phyloP scores from a whole-genome alignment of 2,113 vertebrate species.

The Monarcha castaneiventris region DNA sequence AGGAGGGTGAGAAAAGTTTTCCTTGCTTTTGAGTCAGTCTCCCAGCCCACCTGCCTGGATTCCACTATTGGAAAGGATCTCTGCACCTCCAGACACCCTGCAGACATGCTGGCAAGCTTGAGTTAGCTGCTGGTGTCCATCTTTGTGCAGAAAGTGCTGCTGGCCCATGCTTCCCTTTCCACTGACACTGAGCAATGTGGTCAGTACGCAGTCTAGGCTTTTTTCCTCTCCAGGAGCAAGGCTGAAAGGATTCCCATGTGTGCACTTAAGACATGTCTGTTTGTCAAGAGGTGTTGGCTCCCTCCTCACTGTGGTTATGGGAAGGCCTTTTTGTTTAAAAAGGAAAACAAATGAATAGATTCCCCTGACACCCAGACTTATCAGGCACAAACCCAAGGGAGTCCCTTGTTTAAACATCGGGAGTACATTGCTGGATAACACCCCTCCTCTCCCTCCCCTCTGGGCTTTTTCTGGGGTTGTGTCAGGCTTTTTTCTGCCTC shows the following conservation, averaged over 20 bases:
- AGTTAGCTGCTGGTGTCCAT: not conserved
- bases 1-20: not conserved
- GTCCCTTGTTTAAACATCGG: constrained; percentile 42
- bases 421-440: constrained; percentile 10
- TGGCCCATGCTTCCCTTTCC: not conserved
- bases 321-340: constrained; percentile 53
- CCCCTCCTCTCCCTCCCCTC: not conserved
- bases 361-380: constrained; percentile 47
- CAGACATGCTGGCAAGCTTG: not conserved
- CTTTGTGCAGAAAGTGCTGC: not conserved
- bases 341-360: constrained; percentile 50
- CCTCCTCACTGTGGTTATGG: constrained; percentile 32
- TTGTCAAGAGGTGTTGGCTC: constrained; percentile 23
- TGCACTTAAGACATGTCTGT: constrained; percentile 5
- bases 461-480: not conserved
- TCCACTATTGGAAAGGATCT: not conserved
- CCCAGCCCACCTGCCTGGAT: not conserved
- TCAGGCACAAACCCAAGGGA: constrained; percentile 23
- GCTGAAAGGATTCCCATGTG: not conserved
- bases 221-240: not conserved
- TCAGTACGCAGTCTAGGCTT: not conserved
- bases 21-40: not conserved
- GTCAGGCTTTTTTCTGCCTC: not conserved
- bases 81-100: not conserved
- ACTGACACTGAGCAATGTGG: not conserved